Base-by-base conservation (phyloP, 2,113 vertebrate genomes). In the Zosterops pallidus region DNA sequence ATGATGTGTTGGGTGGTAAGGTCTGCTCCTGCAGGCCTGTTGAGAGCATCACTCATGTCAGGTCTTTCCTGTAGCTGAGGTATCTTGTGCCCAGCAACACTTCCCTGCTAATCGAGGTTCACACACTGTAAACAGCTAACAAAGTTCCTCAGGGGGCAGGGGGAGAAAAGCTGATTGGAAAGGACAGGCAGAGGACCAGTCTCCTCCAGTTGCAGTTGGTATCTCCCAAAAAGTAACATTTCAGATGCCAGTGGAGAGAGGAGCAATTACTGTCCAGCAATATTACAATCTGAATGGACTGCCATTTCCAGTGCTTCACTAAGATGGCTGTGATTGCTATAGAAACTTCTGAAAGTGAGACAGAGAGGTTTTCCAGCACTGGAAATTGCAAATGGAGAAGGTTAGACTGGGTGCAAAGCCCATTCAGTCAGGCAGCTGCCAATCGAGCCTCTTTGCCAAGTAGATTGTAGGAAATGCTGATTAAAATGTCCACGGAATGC, bases 401-500 rank as follows among this genome's bases (percentile, higher is more conserved):
- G 96, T 96, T 96, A 96, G 96, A 96, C 94, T 94, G 94, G 93
- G 90, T 97, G 95, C 94, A 95, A 96, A 96, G 95, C 96, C 96
- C 95, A 97, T 96, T 97, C 93, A 96, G 90, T 94, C 90, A 96
- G 83, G 62, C 96, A 97, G 96, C 96, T 97, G 96, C 94, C 95
- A 96, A 60, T 50, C 28, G 80, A 81, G 90, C 83, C 69, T 79
- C 85, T 92, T 86, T 96, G 95, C 96, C 96, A 97, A 97, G 86
- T 10, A 89, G 92, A 90, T 95, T 95, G 94, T 93, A 95, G 93
- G 86, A 83, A 96, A 82, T 33, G 93, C 85, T 93, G 95, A 96
- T 96, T 93, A 92, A 92, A 97, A 88, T n/a, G 62, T 82, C 92
- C 95, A 70, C 2, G 11, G 83, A 93, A 89, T 8, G 2, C 93